Conservation (phyloP, 2,888 invertebrate genomes). For the Standfussiana lucernea region DNA sequence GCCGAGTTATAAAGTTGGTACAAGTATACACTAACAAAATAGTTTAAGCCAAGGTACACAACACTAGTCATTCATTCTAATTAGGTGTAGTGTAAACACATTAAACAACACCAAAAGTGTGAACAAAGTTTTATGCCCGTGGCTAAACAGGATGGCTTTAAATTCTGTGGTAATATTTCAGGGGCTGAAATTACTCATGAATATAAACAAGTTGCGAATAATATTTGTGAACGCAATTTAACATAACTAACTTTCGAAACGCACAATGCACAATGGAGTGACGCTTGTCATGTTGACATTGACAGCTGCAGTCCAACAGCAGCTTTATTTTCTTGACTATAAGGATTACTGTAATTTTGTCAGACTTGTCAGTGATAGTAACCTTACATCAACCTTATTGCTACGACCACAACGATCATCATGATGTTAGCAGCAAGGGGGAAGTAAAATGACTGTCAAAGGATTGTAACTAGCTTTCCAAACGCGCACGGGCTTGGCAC, state of each 20-base stretch:
- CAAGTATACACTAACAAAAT: slow-evolving; percentile 1
- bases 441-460: no score
- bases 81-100: slow-evolving; percentile 11
- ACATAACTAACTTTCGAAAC: slow-evolving; percentile 4
- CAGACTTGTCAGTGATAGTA: not conserved
- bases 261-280: not conserved
- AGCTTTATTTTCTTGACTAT: not conserved
- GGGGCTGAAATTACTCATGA: slow-evolving; percentile 18
- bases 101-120: slow-evolving; percentile 15
- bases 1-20: not conserved
- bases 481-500: no score
- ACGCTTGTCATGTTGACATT: not conserved
- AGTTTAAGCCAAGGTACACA: not conserved
- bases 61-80: slow-evolving; percentile 18
- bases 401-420: no score
- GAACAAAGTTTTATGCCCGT: slow-evolving; percentile 20
- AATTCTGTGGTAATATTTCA: slow-evolving; percentile 23
- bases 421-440: no score
- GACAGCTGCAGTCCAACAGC: not conserved
- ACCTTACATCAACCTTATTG: not conserved
- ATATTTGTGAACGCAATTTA: not conserved
- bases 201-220: slow-evolving; percentile 11
- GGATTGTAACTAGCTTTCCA: no score
- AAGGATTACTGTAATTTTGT: not conserved
- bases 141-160: slow-evolving; percentile 7